Base-by-base conservation (phyloP, 2,888 invertebrate species). In the Drosophila basisetae region DNA sequence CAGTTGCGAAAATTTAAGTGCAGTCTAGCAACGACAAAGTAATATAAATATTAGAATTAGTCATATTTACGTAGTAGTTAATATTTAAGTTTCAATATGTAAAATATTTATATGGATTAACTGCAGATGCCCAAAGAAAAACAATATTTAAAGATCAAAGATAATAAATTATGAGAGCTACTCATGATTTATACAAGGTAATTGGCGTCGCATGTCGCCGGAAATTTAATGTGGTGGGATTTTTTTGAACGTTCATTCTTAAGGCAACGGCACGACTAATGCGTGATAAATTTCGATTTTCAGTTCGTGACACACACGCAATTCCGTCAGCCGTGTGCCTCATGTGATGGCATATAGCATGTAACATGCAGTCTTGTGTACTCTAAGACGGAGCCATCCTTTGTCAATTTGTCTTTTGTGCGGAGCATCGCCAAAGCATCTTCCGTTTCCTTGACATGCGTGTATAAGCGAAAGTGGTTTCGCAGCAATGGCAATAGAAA, bases 221-320 rank as follows among this genome's bases (percentile, higher is more conserved):
- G 65, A 68, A 60, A 37, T 67, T 37, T 3, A 31, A 31, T 30
- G n/a, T 30, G 25, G 3, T 16, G 58, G 49, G 31, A 13, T 28
- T 13, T 47, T 4, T 47, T 13, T 22, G 22, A 43, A 39, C 11
- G 41, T 13, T 50, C 62, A 47, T 58, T 49, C 59, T 53, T 55
- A 16, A 53, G 63, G 58, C 52, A 56, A 54, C n/a, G 58, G 49
- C 53, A 25, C 50, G 60, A 33, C 60, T 71, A 68, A 71, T 75
- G 79, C 56, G 66, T 75, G 76, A 75, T 66, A 68, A 79, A 71
- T 79, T 78, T 61, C 55, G 64, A 75, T 78, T 78, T 77, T 66
- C 52, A 63, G 43, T 33, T 43, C 68, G 59, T 75, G 68, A 59
- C 62, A 65, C 63, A 73, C 56, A 58, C 63, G 43, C 70, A 43